Conservation (phyloP, 2,113 vertebrate species). For the Tautogolabrus adspersus region DNA sequence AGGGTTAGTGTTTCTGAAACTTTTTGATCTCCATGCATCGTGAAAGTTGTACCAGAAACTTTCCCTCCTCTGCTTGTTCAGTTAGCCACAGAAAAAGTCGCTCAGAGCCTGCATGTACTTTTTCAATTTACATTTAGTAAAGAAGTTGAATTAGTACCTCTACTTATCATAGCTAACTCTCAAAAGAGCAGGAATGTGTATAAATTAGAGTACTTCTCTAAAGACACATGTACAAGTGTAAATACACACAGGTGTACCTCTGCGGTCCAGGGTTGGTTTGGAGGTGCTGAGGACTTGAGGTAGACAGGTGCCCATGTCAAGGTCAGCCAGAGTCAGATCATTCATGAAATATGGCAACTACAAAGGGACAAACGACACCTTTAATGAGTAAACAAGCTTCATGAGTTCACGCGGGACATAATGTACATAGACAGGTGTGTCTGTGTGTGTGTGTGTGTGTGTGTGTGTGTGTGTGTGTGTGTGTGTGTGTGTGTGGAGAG, state of each 20-base stretch:
- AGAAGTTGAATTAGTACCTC: no score
- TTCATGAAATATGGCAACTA: slow-evolving; percentile 92
- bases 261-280: slow-evolving; percentile 83
- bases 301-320: slow-evolving; percentile 89
- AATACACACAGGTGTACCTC: slow-evolving; percentile 70
- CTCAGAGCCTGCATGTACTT: no score
- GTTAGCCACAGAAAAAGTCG: no score
- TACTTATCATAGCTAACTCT: no score
- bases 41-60: no score
- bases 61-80: no score
- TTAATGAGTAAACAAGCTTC: not conserved
- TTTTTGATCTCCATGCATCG: no score
- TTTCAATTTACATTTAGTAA: no score
- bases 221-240: no score
- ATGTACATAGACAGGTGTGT: not conserved
- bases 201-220: no score
- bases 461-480: not conserved
- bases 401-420: not conserved
- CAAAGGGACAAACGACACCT: slow-evolving; percentile 33
- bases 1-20: no score
- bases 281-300: slow-evolving; percentile 86
- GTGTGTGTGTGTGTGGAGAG: not conserved
- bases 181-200: no score
- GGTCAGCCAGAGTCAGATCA: slow-evolving; percentile 86
- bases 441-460: not conserved